phyloP scores from a whole-genome alignment of 2,113 vertebrate genomes.

The Rissa tridactyla region DNA sequence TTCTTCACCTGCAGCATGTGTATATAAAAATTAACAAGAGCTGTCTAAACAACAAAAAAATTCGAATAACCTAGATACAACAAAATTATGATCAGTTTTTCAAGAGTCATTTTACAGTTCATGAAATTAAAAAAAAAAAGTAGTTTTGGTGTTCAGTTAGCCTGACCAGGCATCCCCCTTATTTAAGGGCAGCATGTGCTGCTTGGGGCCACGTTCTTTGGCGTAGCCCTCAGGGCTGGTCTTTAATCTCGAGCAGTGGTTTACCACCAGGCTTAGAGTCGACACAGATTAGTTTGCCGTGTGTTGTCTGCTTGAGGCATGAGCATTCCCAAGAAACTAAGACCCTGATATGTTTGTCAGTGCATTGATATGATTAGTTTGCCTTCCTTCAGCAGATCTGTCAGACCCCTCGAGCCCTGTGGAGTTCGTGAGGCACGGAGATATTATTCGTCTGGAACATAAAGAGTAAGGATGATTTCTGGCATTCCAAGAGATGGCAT shows the following conservation, averaged over 20 bases:
- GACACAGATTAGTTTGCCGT: background rate
- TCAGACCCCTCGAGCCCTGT: slow-evolving; percentile 75
- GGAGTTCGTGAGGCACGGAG: slow-evolving; percentile 87
- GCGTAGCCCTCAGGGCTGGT: background rate
- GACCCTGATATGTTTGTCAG: background rate
- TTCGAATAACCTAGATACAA: background rate
- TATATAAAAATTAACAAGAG: background rate
- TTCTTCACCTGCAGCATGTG: background rate
- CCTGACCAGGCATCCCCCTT: background rate
- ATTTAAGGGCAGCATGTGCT: background rate
- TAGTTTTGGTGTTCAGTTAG: background rate
- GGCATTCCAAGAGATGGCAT: background rate
- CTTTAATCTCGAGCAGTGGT: background rate
- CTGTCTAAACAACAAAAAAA: background rate
- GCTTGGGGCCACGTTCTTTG: background rate
- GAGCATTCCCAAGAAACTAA: background rate
- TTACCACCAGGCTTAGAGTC: background rate
- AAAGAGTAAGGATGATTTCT: slow-evolving; percentile 80
- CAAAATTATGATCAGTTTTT: background rate
- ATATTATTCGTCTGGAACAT: slow-evolving; percentile 85
- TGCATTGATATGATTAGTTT: background rate
- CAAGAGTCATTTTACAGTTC: background rate
- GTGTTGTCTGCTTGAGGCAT: background rate
- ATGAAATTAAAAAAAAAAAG: background rate
- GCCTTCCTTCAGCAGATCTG: slow-evolving; percentile 63